Evolutionary conservation across 2,888 invertebrate genomes (phyloP).

Genomic region (Ceraclea dissimilis): DNA sequence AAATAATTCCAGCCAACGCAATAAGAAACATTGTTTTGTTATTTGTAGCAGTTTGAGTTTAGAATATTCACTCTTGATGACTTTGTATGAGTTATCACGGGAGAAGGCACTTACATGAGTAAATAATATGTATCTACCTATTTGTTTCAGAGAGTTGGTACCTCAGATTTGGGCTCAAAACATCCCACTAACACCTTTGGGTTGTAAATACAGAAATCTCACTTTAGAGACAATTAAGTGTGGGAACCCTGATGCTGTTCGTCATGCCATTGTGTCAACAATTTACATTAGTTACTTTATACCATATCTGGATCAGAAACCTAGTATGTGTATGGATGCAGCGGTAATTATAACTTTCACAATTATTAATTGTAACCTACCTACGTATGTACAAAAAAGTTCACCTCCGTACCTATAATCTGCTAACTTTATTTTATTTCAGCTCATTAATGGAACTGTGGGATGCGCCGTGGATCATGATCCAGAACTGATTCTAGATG

Average conservation of each 20-base stretch:
- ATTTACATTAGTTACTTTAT: background rate
- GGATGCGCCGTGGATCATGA: background rate
- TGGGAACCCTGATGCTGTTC: background rate
- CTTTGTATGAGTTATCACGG: too few relatives aligned
- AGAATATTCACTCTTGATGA: too few relatives aligned
- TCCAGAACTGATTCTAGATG: background rate
- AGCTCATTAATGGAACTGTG: constrained; percentile 1
- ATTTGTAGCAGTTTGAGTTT: too few relatives aligned
- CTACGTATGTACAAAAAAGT: background rate
- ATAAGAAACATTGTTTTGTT: too few relatives aligned
- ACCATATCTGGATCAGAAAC: constrained; percentile 7
- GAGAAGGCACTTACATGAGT: too few relatives aligned
- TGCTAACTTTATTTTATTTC: background rate
- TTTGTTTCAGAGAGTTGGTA: background rate
- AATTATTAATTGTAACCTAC: too few relatives aligned
- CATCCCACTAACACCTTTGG: constrained; percentile 2
- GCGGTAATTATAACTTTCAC: constrained; percentile 4
- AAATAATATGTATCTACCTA: background rate
- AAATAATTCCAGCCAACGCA: too few relatives aligned
- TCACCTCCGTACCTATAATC: too few relatives aligned
- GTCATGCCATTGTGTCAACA: background rate
- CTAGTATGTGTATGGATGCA: background rate
- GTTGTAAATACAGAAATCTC: background rate
- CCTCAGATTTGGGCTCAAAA: constrained; percentile 3
- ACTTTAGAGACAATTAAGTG: background rate